Evolutionary conservation across 37 sponge, comb jelly and placozoan species (phyloP).

Genomic region (Diacarnus erythraeanus): DNA sequence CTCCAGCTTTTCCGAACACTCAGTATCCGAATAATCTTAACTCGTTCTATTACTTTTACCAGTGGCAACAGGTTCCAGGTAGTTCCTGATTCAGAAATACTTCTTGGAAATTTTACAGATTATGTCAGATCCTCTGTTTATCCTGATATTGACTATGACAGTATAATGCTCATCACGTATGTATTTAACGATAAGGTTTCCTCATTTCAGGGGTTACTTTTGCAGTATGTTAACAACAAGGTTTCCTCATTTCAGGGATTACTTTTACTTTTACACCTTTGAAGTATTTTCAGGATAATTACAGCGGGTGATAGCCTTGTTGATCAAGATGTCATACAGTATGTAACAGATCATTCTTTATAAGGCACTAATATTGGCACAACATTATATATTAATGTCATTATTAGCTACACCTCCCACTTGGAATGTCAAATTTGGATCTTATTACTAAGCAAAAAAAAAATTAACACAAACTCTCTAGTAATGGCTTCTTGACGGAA

Average conservation of each 20-base stretch:
- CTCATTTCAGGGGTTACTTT: no score
- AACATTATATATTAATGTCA: not conserved
- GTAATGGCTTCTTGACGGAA: no score
- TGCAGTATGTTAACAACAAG: no score
- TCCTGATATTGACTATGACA: conserved; percentile 7
- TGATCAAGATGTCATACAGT: no score
- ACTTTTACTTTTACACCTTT: no score
- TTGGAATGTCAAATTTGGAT: not conserved
- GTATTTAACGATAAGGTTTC: no score
- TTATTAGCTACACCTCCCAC: not conserved
- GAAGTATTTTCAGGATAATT: no score
- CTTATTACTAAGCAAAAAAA: not conserved
- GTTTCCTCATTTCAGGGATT: no score
- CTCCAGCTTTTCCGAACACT: conserved; percentile 37
- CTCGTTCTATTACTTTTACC: conserved; percentile 55
- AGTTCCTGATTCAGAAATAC: conserved; percentile 24
- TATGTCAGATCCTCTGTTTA: conserved; percentile 7
- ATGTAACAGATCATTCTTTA: no score
- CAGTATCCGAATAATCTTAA: conserved; percentile 48
- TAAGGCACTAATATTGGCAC: no score
- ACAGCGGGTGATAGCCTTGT: no score
- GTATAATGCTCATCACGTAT: conserved; percentile 57
- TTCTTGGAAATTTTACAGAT: conserved; percentile 6
- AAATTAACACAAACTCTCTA: not conserved
- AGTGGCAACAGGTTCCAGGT: conserved; percentile 35